phyloP scores from a whole-genome alignment of 1,140 invertebrate species.

The Dolichoris vasculosae region DNA sequence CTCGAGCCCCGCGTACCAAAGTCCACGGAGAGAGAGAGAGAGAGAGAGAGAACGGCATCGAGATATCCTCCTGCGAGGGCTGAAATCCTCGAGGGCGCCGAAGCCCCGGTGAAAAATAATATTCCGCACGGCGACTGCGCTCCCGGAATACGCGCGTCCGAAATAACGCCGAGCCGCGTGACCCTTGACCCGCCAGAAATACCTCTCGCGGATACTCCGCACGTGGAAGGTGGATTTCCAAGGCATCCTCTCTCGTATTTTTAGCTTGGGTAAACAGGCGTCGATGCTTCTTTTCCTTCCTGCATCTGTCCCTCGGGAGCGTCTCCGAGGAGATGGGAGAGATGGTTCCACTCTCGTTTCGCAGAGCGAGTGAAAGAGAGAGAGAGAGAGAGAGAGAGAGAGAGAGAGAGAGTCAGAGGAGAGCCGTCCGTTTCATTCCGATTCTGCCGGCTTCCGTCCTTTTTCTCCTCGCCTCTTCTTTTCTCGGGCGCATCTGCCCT shows the following conservation, averaged over 20 bases:
- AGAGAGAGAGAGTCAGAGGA: too few species aligned
- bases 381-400: too few species aligned
- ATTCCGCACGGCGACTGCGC: background rate
- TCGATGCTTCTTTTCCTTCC: background rate
- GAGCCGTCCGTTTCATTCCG: background rate
- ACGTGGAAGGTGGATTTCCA: background rate
- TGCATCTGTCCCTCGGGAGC: background rate
- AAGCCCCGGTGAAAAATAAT: background rate
- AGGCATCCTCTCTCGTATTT: background rate
- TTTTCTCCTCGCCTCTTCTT: background rate
- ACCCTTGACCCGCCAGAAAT: background rate
- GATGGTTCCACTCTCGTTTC: background rate
- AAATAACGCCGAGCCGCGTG: background rate
- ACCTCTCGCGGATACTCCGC: background rate
- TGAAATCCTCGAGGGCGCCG: background rate
- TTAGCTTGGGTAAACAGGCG: background rate
- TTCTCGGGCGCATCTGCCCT: conserved; percentile 16
- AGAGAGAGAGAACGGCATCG: too few species aligned
- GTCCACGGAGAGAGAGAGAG: too few species aligned
- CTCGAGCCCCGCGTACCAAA: background rate
- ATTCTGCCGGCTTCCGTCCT: background rate
- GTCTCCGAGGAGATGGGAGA: background rate
- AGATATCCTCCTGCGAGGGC: too few species aligned
- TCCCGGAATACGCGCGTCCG: background rate
- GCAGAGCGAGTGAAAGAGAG: too few species aligned